Base-by-base conservation (phyloP, 1,140 invertebrate species). In the Diabrotica undecimpunctata region DNA sequence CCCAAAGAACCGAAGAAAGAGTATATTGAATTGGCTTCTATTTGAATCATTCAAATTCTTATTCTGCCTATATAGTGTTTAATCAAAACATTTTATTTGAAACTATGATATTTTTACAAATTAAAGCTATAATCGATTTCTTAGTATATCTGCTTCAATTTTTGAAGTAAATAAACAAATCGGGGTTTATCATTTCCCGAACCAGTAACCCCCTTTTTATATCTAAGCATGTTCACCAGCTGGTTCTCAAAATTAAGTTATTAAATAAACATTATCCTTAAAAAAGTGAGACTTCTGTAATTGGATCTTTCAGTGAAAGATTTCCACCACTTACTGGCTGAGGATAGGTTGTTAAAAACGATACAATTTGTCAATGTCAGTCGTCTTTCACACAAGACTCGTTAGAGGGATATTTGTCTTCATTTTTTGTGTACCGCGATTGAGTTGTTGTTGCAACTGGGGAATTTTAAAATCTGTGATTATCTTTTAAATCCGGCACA, bases 321-420 rank as follows among this genome's bases (percentile, higher is more conserved):
- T 46, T 46, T 46, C 41, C n/a, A 46, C 41, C 41, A 46, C n/a
- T 25, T 25, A 25, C 25, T 25, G 1, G 25, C 25, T 25, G 25
- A 46, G n/a, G 8, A 46, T n/a, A 46, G 41, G 41, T n/a, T 46
- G 41, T 46, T 46, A 46, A 46, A 46, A 46, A 46, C 8, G 41
- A 46, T n/a, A 46, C 41, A 46, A 57, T 57, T 57, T 38, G 36
- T 57, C 55, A 57, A 12, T 37, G 55, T 57, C 55, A 7, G 25
- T 7, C 36, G 8, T 37, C 36, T 12, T 57, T 7, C 9, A 37
- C 25, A 38, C 55, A 38, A 57, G 25, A 8, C 25, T 37, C 38
- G n/a, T 57, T 57, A 57, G 55, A 57, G 38, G 35, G 55, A 37
- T n/a, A 57, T 57, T 57, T 57, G 55, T 57, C 55, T 57, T 37